phyloP scores from a whole-genome alignment of 2,113 vertebrate species.

The Galbula dea region DNA sequence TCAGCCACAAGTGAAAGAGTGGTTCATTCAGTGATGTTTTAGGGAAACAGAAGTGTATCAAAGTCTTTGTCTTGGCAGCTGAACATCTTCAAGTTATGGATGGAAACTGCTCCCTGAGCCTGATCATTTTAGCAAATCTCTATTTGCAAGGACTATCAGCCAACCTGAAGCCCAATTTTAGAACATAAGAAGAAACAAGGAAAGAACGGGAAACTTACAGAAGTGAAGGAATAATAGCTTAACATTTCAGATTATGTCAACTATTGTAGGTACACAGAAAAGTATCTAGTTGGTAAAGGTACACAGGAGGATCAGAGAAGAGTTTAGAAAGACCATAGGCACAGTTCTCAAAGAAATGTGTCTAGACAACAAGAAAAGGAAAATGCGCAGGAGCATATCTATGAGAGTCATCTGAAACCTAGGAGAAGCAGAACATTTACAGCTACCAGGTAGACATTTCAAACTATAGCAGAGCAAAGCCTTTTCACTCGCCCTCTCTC shows the following conservation, averaged over 20 bases:
- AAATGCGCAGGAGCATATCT: no score
- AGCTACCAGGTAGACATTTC: no score
- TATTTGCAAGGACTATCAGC: no score
- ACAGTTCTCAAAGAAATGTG: no score
- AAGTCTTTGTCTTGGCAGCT: neutral
- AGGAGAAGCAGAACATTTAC: no score
- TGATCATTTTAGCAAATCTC: neutral
- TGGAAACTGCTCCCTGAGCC: rapidly evolving
- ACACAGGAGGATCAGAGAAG: neutral
- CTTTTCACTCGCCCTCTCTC: no score
- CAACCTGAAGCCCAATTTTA: neutral
- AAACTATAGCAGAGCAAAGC: no score
- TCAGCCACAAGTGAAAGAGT: neutral
- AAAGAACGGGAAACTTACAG: neutral
- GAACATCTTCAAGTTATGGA: neutral
- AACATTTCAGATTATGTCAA: neutral
- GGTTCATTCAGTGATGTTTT: neutral
- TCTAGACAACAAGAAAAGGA: no score
- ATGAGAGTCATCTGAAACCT: no score
- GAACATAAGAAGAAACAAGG: neutral
- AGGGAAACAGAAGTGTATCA: neutral
- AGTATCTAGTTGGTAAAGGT: neutral
- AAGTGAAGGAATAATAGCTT: neutral
- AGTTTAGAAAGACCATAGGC: neutral
- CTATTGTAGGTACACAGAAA: neutral